These are phyloP conservation scores for Euphydryas editha DNA, from an alignment of 2,888 invertebrate species.

Conservation along the genomic window DNA sequence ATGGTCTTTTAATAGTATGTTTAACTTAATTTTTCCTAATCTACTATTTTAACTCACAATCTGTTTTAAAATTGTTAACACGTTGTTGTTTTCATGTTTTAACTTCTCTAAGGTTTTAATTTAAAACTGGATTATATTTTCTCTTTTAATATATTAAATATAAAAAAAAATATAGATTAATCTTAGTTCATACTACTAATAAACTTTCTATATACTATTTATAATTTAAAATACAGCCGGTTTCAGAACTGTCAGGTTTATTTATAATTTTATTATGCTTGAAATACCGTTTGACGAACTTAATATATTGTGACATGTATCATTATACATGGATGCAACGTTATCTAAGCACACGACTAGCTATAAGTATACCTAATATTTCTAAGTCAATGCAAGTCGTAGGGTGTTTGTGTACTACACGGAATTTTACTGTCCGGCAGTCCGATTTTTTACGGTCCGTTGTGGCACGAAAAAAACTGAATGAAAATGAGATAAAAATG, in stretches of 20 bases:
- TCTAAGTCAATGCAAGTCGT: no score
- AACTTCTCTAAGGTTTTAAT: background rate
- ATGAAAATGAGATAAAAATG: no score
- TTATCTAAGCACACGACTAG: background rate
- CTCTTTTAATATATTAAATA: no score
- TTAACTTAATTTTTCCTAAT: slow-evolving; percentile 18
- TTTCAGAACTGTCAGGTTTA: slow-evolving; percentile 5
- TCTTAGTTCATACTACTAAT: no score
- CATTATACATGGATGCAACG: background rate
- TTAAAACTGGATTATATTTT: no score
- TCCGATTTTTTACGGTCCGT: no score
- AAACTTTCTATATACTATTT: background rate
- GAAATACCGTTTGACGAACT: background rate
- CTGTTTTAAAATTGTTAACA: background rate
- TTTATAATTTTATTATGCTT: background rate
- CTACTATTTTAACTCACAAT: background rate
- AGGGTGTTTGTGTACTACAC: no score
- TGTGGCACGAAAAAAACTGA: no score
- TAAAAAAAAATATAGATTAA: no score
- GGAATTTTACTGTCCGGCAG: no score
- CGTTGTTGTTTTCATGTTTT: background rate
- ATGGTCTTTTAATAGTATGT: slow-evolving; percentile 10
- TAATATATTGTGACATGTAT: slow-evolving; percentile 10
- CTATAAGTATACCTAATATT: background rate
- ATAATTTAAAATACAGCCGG: background rate